phyloP scores from a whole-genome alignment of 2,797 vertebrate genomes.

The Sphaeramia orbicularis region DNA sequence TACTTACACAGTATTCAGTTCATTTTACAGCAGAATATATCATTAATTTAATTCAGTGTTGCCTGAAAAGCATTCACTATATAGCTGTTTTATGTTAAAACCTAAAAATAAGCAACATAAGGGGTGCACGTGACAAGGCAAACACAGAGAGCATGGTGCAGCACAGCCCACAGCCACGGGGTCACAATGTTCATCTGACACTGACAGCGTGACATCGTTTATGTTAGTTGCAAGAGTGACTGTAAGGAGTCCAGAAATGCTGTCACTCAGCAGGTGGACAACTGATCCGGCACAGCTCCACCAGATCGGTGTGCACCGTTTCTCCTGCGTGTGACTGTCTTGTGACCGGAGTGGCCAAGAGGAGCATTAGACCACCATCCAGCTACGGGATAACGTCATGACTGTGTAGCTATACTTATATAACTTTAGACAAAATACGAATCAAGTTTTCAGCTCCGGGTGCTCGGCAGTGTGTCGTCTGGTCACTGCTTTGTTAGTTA shows the following conservation, averaged over 20 bases:
- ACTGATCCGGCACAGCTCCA: constrained; percentile 9
- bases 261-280: constrained; percentile 48
- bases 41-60: no score
- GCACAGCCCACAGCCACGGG: constrained; percentile 18
- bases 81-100: no score
- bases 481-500: constrained; percentile 59
- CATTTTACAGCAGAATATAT: no score
- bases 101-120: no score
- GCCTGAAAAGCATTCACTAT: no score
- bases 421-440: not conserved
- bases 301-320: not conserved
- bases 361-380: constrained; percentile 3
- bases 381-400: constrained; percentile 2
- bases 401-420: not conserved
- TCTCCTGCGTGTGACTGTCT: constrained; percentile 28
- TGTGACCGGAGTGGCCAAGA: constrained; percentile 40
- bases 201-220: constrained; percentile 3
- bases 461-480: not conserved
- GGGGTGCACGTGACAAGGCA: no score
- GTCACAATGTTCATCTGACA: constrained; percentile 20
- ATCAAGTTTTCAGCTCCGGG: not conserved
- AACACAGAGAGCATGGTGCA: no score
- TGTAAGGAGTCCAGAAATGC: not conserved
- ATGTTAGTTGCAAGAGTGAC: not conserved
- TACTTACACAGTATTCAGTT: no score